phyloP scores from a whole-genome alignment of 2,888 invertebrate genomes.

The Globia sparganii region DNA sequence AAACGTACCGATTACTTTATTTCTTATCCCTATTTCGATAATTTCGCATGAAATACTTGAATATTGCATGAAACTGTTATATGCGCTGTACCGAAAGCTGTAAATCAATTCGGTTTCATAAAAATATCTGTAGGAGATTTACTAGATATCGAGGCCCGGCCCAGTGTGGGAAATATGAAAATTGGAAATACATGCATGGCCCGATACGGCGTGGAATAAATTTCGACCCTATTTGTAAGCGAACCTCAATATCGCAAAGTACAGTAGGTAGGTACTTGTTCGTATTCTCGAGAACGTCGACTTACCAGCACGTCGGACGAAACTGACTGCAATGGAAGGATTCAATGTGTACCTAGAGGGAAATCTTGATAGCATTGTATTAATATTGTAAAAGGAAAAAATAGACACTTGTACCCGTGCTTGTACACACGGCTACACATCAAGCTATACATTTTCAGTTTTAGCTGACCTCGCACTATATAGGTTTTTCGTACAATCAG shows the following conservation, averaged over 20 bases:
- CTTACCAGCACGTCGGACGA: conserved; percentile 67
- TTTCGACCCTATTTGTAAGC: conserved; percentile 84
- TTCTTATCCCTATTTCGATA: conserved; percentile 40
- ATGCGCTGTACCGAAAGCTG: conserved; percentile 70
- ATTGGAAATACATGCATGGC: conserved; percentile 84
- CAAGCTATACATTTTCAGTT: too few species aligned
- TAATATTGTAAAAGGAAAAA: conserved; percentile 10
- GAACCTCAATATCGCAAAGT: conserved; percentile 76
- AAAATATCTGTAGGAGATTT: conserved; percentile 85
- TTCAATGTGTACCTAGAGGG: conserved; percentile 41
- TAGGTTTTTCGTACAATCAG: too few species aligned
- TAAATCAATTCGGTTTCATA: conserved; percentile 84
- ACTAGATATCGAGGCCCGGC: conserved; percentile 78
- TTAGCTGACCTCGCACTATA: too few species aligned
- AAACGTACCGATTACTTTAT: conserved; percentile 25
- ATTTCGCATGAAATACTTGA: conserved; percentile 59
- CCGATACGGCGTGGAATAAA: conserved; percentile 83
- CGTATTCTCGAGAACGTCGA: conserved; percentile 67
- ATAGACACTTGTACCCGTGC: background rate
- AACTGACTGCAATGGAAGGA: conserved; percentile 66
- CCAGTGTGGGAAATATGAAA: conserved; percentile 87
- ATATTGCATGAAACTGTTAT: conserved; percentile 67
- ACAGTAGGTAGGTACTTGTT: conserved; percentile 53
- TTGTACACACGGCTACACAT: too few species aligned
- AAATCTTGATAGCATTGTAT: conserved; percentile 19